Conservation (phyloP, 1,140 invertebrate genomes). For the Temnothorax nylanderi region DNA sequence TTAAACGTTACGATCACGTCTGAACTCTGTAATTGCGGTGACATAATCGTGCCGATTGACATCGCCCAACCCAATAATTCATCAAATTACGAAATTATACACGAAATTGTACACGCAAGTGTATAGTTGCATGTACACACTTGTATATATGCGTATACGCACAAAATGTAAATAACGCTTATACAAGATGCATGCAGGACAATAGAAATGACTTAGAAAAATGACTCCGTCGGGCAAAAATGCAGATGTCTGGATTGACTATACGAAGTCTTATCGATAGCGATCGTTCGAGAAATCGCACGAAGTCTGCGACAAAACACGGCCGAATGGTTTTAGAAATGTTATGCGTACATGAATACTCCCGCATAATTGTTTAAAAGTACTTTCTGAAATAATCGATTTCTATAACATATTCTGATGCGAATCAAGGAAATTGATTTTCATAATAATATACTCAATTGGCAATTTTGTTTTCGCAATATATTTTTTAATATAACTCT, state of each 20-base stretch:
- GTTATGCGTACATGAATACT: neutral
- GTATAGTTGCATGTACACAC: too few species aligned
- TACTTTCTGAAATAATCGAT: neutral
- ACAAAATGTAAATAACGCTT: constrained; percentile 38
- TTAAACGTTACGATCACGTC: constrained; percentile 78
- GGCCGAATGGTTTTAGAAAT: neutral
- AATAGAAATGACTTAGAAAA: constrained; percentile 4
- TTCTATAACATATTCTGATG: neutral
- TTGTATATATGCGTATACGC: constrained; percentile 54
- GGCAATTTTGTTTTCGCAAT: neutral
- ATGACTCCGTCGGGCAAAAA: neutral
- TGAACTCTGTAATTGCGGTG: constrained; percentile 75
- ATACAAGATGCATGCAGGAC: neutral
- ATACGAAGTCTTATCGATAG: constrained; percentile 14
- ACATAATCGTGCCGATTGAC: constrained; percentile 81
- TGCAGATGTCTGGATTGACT: neutral
- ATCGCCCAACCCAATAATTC: constrained; percentile 72
- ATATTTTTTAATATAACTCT: neutral
- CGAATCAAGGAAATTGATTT: neutral
- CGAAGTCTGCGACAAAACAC: neutral
- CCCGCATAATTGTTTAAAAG: neutral
- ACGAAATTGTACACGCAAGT: neutral
- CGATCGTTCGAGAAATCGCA: neutral
- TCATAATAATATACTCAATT: neutral
- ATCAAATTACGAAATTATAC: constrained; percentile 78